These are phyloP conservation scores for Xanthorhoe spadicearia DNA, from an alignment of 2,888 invertebrate genomes.

Conservation along the genomic window DNA sequence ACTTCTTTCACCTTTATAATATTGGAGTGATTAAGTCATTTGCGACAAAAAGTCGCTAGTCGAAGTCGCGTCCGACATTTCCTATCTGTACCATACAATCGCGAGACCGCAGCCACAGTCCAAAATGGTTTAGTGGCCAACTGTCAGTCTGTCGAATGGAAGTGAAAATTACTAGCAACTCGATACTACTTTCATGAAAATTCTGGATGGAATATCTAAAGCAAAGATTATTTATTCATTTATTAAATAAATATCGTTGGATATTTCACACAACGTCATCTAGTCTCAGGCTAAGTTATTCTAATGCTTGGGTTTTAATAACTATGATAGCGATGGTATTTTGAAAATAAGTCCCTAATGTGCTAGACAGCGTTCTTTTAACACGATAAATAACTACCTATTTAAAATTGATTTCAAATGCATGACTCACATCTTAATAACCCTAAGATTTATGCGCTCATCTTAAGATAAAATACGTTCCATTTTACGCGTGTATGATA, in stretches of 20 bases:
- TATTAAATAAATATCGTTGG: no score
- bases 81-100: conserved; percentile 1
- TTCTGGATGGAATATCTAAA: neutral
- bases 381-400: neutral
- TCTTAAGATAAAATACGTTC: conserved; percentile 28
- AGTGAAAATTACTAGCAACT: conserved; percentile 16
- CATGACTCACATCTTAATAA: conserved; percentile 16
- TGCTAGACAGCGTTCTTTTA: no score
- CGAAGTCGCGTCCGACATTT: conserved; percentile 15
- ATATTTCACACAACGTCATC: no score
- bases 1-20: no score
- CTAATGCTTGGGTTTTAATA: no score
- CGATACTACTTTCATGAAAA: conserved; percentile 2
- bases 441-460: conserved; percentile 23
- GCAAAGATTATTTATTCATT: no score
- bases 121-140: conserved; percentile 17
- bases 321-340: no score
- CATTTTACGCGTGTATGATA: conserved; percentile 52
- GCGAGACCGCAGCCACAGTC: conserved; percentile 20
- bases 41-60: conserved; percentile 5
- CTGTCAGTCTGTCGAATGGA: conserved; percentile 18
- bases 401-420: neutral
- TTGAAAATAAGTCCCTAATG: no score
- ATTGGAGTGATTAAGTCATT: no score
- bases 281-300: no score